These are phyloP conservation scores for Muntiacus reevesi DNA, from an alignment of 2,113 vertebrate genomes.

Conservation along the genomic window DNA sequence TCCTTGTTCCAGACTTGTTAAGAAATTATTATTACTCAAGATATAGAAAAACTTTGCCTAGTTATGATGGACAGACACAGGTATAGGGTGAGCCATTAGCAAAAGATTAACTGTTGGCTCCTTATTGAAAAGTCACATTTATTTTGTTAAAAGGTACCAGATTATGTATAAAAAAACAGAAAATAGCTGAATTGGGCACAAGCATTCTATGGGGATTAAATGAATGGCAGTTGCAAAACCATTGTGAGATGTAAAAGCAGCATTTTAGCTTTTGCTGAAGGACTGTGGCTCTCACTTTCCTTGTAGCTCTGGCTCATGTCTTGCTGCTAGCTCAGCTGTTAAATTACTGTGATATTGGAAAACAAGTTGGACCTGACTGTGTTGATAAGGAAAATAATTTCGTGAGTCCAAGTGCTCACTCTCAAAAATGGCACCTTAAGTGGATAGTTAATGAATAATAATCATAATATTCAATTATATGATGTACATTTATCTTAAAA, in stretches of 20 bases:
- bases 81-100: not conserved
- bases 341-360: constrained; percentile 20
- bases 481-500: not conserved
- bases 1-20: not conserved
- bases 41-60: not conserved
- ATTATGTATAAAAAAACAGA: constrained; percentile 40
- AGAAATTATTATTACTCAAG: not conserved
- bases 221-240: not conserved
- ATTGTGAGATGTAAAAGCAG: constrained; percentile 23
- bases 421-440: not conserved
- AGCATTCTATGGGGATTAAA: not conserved
- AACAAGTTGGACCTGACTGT: not conserved
- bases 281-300: not conserved
- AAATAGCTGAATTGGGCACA: constrained; percentile 11
- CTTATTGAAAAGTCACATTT: not conserved
- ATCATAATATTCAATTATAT: not conserved
- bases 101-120: not conserved
- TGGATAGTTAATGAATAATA: not conserved
- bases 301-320: not conserved
- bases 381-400: not conserved
- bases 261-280: constrained; percentile 15
- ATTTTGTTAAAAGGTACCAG: not conserved
- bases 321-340: constrained; percentile 52
- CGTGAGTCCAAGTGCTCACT: not conserved
- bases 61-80: not conserved